These are phyloP conservation scores for Potamarius usumacintae DNA, from an alignment of 2,113 vertebrate species.

Conservation along the genomic window DNA sequence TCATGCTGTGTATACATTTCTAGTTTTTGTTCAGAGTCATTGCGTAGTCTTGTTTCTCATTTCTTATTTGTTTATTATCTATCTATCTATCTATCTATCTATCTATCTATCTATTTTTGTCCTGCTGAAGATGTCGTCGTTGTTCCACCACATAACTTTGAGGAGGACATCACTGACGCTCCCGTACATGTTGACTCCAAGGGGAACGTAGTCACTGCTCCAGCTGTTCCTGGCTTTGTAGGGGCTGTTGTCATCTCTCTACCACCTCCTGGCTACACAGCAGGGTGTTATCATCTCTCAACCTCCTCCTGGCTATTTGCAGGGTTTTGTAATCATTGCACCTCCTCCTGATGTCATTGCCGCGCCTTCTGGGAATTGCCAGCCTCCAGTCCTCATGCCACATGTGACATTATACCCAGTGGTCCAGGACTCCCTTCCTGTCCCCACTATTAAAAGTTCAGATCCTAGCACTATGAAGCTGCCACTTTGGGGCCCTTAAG, in stretches of 20 bases:
- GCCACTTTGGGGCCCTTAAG: not conserved
- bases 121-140: no score
- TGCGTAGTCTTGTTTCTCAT: no score
- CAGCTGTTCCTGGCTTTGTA: not conserved
- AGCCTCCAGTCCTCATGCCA: not conserved
- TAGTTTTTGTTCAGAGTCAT: no score
- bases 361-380: not conserved
- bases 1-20: not conserved
- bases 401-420: not conserved
- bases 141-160: no score
- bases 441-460: not conserved
- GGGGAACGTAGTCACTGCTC: not conserved
- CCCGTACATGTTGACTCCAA: not conserved
- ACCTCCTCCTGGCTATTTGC: not conserved
- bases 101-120: no score
- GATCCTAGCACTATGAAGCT: not conserved
- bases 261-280: not conserved
- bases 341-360: not conserved
- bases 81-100: no score
- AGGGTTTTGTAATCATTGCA: not conserved
- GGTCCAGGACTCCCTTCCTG: not conserved
- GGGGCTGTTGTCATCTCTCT: no score
- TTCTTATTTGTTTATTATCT: no score
- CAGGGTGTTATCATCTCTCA: not conserved
- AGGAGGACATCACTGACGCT: not conserved